Conservation (phyloP, 2,888 invertebrate genomes). For the Eupithecia insigniata region DNA sequence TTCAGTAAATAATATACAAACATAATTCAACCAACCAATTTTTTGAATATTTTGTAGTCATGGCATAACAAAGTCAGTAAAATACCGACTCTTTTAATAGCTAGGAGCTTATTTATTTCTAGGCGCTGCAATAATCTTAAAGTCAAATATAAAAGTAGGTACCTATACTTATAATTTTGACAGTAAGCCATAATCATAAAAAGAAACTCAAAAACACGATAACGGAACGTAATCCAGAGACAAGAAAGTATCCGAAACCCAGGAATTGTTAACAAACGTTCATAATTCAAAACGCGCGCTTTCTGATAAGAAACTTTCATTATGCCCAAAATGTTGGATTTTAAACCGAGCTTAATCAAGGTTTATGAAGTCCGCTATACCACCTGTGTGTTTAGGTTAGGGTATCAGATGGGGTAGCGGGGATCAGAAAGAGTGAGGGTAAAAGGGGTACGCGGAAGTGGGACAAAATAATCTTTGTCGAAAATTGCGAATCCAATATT, state of each 20-base stretch:
- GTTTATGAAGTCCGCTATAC: slow-evolving; percentile 64
- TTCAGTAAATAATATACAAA: no score
- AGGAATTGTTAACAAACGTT: slow-evolving; percentile 62
- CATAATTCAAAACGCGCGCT: slow-evolving; percentile 79
- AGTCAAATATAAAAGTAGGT: background rate
- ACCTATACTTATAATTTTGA: background rate
- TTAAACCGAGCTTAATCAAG: slow-evolving; percentile 82
- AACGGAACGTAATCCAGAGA: slow-evolving; percentile 41
- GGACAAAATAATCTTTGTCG: slow-evolving; percentile 68
- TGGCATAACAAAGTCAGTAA: background rate
- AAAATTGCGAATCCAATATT: slow-evolving; percentile 75
- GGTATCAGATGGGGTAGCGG: slow-evolving; percentile 17
- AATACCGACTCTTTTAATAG: background rate
- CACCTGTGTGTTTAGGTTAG: slow-evolving; percentile 79
- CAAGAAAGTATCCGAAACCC: slow-evolving; percentile 44
- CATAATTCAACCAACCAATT: background rate
- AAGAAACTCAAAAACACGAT: slow-evolving; percentile 11
- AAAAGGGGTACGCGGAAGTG: slow-evolving; percentile 53
- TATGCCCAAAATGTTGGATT: slow-evolving; percentile 79
- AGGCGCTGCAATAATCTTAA: background rate
- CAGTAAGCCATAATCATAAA: slow-evolving; percentile 7
- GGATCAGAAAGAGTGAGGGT: slow-evolving; percentile 28
- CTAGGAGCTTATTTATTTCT: background rate
- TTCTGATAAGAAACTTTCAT: slow-evolving; percentile 83
- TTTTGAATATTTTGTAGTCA: background rate